Base-by-base conservation (phyloP, 2,797 vertebrate genomes). In the Sylvia borin region DNA sequence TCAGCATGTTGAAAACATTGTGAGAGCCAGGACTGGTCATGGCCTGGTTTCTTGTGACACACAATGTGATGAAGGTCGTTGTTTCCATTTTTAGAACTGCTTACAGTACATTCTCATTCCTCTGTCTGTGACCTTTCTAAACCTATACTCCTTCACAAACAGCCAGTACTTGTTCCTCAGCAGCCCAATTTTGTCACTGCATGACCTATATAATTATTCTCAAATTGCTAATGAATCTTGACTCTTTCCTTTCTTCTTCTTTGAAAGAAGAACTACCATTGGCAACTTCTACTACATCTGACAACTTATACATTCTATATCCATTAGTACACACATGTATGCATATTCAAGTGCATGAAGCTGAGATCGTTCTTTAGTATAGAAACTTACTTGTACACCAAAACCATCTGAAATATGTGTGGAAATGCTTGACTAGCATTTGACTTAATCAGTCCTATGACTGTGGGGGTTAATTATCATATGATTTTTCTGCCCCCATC, bases 51-150 rank as follows among this genome's bases (percentile, higher is more conserved):
- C 81, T 94, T 95, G 74, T 79, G 88, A 79, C 79, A 94, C 82
- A 79, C 54, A 88, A 43, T 84, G 36, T 2, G n/a, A 58, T 93
- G 95, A 92, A 96, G 92, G 91, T 92, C 92, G 73, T 53, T 0
- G 11, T 85, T 91, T 94, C 91, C 48, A 54, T 78, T 94, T 96
- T 93, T 96, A 88, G 92, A 94, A 90, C 64, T 88, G 90, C 82
- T 95, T 90, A 71, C 92, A 93, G 85, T 86, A 95, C 90, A 71
- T 87, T 94, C 74, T 88, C 85, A 82, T 95, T 95, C 77, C 80
- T 88, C 67, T 72, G 60, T 60, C 57, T 91, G 64, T 90, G 92
- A 88, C 90, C 82, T 96, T 94, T 95, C 84, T 21, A 29, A 84
- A 86, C 65, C 48, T 70, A 70, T 76, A 61, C 32, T 67, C 31